A percentile compares a stretch with the other conserved stretches of the same genome.
These are phyloP conservation scores for Aurelia aurita DNA, from an alignment of 30 jellyfish, hydroid and myxozoan species.

Conservation along the genomic window DNA sequence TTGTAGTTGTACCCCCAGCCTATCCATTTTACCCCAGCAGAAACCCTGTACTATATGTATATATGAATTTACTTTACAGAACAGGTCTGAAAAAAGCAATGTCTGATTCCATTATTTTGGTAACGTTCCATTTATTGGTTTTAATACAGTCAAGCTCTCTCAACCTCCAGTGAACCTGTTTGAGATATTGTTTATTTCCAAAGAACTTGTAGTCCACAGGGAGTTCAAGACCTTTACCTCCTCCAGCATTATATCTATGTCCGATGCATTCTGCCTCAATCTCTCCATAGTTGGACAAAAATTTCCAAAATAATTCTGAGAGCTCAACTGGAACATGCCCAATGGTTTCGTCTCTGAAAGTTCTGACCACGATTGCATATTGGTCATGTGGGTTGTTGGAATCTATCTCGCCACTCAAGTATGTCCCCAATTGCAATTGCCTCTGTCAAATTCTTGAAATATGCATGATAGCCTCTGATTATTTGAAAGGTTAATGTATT, in stretches of 20 bases:
- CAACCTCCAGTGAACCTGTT: constrained; percentile 12
- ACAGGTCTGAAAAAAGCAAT: background rate
- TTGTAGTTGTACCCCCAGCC: no score
- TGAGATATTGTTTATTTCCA: constrained; percentile 1
- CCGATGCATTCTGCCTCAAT: constrained; percentile 34
- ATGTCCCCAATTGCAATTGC: constrained; percentile 10
- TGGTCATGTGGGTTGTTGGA: constrained; percentile 15
- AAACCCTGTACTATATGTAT: background rate
- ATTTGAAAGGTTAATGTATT: no score
- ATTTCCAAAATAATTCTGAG: background rate
- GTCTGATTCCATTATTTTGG: constrained; percentile 8
- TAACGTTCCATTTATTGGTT: constrained; percentile 22
- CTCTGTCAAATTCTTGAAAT: constrained; percentile 8
- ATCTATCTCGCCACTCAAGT: constrained; percentile 18
- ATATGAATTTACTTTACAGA: background rate
- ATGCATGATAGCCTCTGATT: no score
- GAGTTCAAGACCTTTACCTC: background rate
- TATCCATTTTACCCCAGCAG: no score
- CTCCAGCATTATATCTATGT: constrained; percentile 4
- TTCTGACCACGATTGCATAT: constrained; percentile 21
- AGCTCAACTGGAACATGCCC: constrained; percentile 1
- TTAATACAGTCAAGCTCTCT: constrained; percentile 8
- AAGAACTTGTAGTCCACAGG: constrained; percentile 10
- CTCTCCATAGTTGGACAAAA: constrained; percentile 32
- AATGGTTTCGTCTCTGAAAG: constrained; percentile 11